Percentiles rank a stretch among this genome's conserved stretches.
phyloP scores from a whole-genome alignment of 2,888 invertebrate genomes.

The Tipula helvola region DNA sequence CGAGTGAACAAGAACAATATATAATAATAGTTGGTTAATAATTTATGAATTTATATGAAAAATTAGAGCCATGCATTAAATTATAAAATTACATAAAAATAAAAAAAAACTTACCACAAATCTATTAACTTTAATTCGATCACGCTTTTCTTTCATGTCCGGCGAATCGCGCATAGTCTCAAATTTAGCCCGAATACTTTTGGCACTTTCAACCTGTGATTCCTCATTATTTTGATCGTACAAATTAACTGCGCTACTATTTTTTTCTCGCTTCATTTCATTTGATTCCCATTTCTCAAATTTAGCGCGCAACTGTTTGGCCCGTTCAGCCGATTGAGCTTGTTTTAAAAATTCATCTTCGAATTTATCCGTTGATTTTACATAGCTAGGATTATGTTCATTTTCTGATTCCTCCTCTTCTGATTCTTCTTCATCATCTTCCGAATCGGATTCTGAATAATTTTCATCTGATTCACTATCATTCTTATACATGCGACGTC shows the following conservation, averaged over 20 bases:
- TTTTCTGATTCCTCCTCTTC: conserved; percentile 37
- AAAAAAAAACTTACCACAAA: conserved; percentile 66
- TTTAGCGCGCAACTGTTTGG: conserved; percentile 71
- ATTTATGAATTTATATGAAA: not conserved
- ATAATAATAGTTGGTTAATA: not conserved
- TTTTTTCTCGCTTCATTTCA: conserved; percentile 45
- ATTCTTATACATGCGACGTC: conserved; percentile 27
- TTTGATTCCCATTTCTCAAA: conserved; percentile 78
- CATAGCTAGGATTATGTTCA: conserved; percentile 26
- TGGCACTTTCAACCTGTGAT: conserved; percentile 75
- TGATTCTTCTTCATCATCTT: conserved; percentile 27
- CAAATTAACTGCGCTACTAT: conserved; percentile 34
- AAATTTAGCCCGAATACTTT: conserved; percentile 74
- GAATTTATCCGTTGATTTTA: conserved; percentile 19
- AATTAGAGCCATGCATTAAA: not conserved
- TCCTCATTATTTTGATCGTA: conserved; percentile 49
- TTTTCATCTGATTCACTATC: conserved; percentile 31
- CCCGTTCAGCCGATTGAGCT: conserved; percentile 67
- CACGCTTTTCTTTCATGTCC: conserved; percentile 37
- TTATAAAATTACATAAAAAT: not conserved
- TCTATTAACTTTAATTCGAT: conserved; percentile 67
- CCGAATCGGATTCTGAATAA: conserved; percentile 37
- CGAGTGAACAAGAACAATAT: not conserved
- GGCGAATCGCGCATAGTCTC: conserved; percentile 63
- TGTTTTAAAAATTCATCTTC: conserved; percentile 61